Evolutionary conservation across 2,888 invertebrate genomes (phyloP).

Genomic region (Lasioglossum lativentre): DNA sequence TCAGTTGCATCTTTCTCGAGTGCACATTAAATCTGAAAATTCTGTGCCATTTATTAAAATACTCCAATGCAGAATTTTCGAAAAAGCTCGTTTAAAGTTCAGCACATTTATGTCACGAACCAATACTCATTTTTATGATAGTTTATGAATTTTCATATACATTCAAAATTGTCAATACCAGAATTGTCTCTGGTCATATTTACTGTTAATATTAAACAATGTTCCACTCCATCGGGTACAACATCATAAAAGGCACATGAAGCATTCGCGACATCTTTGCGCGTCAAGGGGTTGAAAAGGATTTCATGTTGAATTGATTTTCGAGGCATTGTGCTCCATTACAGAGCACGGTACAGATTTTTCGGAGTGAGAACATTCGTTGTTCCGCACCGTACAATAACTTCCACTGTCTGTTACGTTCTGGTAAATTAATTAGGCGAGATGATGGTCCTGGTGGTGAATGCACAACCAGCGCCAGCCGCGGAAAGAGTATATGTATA

Average conservation of each 20-base stretch:
- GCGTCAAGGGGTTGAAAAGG: background rate
- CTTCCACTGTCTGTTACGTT: background rate
- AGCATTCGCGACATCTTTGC: background rate
- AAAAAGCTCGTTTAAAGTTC: no score
- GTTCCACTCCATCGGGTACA: background rate
- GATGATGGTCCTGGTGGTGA: constrained; percentile 9
- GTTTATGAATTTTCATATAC: background rate
- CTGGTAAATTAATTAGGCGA: constrained; percentile 39
- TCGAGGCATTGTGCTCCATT: background rate
- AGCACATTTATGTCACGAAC: no score
- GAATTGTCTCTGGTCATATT: background rate
- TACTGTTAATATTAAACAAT: background rate
- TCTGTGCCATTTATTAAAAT: background rate
- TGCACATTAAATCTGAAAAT: background rate
- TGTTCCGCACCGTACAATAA: constrained; percentile 28
- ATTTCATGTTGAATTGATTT: background rate
- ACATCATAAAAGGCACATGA: background rate
- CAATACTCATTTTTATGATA: no score
- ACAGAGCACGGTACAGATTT: background rate
- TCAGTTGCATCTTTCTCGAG: background rate
- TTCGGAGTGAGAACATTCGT: background rate
- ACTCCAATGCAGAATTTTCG: background rate
- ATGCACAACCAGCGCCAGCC: background rate
- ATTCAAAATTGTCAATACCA: background rate
- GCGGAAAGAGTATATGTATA: background rate